Evolutionary conservation across 2,113 vertebrate species (phyloP).

Genomic region (Megalops atlanticus): DNA sequence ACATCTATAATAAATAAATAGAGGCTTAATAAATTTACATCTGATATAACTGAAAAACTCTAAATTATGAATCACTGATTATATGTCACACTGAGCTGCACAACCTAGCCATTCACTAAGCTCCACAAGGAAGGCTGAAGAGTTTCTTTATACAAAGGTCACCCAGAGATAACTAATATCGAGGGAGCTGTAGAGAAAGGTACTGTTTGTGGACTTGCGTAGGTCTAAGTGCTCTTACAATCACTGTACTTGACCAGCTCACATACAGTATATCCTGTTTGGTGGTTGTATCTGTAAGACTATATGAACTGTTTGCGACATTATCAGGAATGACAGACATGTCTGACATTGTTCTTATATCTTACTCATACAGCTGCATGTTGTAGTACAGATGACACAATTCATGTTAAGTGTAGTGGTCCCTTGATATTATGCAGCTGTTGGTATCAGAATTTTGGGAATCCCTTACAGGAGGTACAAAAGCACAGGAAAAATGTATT

Average conservation of each 20-base stretch:
- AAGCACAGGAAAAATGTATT: not conserved
- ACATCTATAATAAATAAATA: not conserved
- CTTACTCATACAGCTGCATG: not conserved
- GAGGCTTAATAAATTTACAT: not conserved
- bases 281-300: not conserved
- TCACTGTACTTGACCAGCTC: not conserved
- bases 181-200: no score
- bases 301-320: not conserved
- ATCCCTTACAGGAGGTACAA: not conserved
- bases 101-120: slow-evolving; percentile 1
- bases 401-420: not conserved
- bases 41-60: no score
- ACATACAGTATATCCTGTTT: not conserved
- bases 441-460: not conserved
- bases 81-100: no score
- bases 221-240: not conserved
- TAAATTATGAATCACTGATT: no score
- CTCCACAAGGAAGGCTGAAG: no score
- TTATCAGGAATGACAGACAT: not conserved
- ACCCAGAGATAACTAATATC: no score
- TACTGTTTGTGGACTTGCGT: not conserved
- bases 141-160: no score
- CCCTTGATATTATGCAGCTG: not conserved
- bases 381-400: not conserved
- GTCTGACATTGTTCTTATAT: no score